phyloP scores from a whole-genome alignment of 2,888 invertebrate species.

The Bombylius major region DNA sequence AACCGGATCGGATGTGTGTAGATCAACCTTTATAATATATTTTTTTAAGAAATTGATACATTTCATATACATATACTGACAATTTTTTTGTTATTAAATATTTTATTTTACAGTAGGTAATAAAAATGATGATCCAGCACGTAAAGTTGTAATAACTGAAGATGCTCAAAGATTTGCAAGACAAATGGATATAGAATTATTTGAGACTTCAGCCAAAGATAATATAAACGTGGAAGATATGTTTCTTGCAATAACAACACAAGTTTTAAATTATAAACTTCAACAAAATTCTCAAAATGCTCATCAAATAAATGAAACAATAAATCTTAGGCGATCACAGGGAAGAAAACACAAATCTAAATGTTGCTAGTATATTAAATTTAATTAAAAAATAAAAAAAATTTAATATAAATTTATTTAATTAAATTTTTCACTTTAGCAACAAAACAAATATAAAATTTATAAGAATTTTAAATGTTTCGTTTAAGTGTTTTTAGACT shows the following conservation, averaged over 20 bases:
- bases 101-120: constrained; percentile 65
- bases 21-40: no score
- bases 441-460: no score
- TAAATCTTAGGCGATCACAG: constrained; percentile 25
- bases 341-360: constrained; percentile 31
- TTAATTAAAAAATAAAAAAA: constrained; percentile 7
- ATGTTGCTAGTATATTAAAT: constrained; percentile 27
- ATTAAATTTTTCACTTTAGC: constrained; percentile 33
- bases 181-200: constrained; percentile 93
- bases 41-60: no score
- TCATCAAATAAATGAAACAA: constrained; percentile 30
- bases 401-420: constrained; percentile 14
- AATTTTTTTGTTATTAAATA: no score
- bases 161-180: constrained; percentile 95
- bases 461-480: no score
- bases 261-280: constrained; percentile 36
- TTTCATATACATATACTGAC: no score
- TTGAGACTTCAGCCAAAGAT: constrained; percentile 98
- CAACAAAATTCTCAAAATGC: constrained; percentile 32
- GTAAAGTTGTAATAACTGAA: constrained; percentile 91
- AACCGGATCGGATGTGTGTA: no score
- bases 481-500: no score
- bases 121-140: constrained; percentile 88
- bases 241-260: constrained; percentile 54
- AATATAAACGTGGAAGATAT: constrained; percentile 99